A percentile compares a stretch with the other conserved stretches of the same genome.
These are phyloP conservation scores for Thecocarcelia acutangulata DNA, from an alignment of 2,888 invertebrate species.

Conservation along the genomic window DNA sequence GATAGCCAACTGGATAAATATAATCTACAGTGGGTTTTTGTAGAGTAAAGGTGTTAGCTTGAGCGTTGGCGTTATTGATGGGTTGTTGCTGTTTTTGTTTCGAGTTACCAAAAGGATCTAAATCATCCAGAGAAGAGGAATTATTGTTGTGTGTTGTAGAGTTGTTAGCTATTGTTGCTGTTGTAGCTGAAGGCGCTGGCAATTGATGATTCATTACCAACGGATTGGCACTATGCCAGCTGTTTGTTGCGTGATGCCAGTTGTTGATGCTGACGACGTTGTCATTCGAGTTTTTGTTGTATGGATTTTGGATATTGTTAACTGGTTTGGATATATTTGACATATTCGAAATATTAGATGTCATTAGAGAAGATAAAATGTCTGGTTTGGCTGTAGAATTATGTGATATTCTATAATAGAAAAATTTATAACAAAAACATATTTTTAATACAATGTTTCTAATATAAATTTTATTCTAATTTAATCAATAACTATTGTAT, in stretches of 20 bases:
- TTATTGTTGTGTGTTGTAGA: conserved; percentile 74
- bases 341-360: conserved; percentile 73
- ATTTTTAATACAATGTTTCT: no score
- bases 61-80: conserved; percentile 56
- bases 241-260: conserved; percentile 65
- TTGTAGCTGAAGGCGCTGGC: conserved; percentile 71
- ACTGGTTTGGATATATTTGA: conserved; percentile 39
- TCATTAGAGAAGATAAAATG: conserved; percentile 76
- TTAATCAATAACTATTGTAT: no score
- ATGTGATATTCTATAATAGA: conserved; percentile 75
- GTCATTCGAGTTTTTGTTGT: conserved; percentile 45
- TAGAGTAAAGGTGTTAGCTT: conserved; percentile 74
- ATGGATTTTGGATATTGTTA: conserved; percentile 63
- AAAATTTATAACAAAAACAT: background rate
- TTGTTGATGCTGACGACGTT: conserved; percentile 43
- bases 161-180: conserved; percentile 27
- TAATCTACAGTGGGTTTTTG: conserved; percentile 78
- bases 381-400: conserved; percentile 74
- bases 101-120: conserved; percentile 75
- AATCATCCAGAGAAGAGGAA: conserved; percentile 75
- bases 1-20: conserved; percentile 76
- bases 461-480: no score
- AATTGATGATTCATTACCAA: conserved; percentile 78
- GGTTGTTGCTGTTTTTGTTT: conserved; percentile 65
- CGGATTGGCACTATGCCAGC: conserved; percentile 78